These are phyloP conservation scores for Ataeniobius toweri DNA, from an alignment of 2,797 vertebrate genomes.

Conservation along the genomic window DNA sequence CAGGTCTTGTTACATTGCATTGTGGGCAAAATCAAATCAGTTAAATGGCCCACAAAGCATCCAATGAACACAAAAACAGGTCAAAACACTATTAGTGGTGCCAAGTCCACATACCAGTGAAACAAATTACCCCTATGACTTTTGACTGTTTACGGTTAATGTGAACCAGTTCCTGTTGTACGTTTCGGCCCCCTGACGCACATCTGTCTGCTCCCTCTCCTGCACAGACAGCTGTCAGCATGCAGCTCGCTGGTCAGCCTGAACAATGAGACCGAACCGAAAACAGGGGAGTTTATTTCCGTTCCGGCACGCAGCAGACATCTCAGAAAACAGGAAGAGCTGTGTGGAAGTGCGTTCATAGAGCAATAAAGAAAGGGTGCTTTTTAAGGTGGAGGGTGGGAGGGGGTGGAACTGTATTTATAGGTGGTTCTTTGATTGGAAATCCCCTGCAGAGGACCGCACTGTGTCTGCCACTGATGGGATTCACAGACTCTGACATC, in stretches of 20 bases:
- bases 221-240: neutral
- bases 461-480: neutral
- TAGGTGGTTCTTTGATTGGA: slow-evolving; percentile 49
- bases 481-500: neutral
- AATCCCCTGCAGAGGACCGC: slow-evolving; percentile 60
- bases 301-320: slow-evolving; percentile 40
- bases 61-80: neutral
- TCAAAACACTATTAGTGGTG: neutral
- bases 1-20: neutral
- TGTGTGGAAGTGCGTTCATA: slow-evolving; percentile 53
- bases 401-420: neutral
- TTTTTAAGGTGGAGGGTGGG: slow-evolving; percentile 4
- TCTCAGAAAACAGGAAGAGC: slow-evolving; percentile 72
- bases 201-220: slow-evolving; percentile 8
- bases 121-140: slow-evolving; percentile 27
- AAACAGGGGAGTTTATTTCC: slow-evolving; percentile 52
- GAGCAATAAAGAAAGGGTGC: slow-evolving; percentile 31
- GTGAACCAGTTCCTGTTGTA: slow-evolving; percentile 45
- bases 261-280: slow-evolving; percentile 40
- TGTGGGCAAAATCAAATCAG: neutral
- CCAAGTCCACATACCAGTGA: slow-evolving; percentile 9
- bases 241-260: neutral
- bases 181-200: neutral
- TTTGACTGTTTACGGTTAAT: slow-evolving; percentile 10
- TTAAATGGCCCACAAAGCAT: neutral